Evolutionary conservation across 2,797 vertebrate genomes (phyloP).

Genomic region (Thunnus albacares): DNA sequence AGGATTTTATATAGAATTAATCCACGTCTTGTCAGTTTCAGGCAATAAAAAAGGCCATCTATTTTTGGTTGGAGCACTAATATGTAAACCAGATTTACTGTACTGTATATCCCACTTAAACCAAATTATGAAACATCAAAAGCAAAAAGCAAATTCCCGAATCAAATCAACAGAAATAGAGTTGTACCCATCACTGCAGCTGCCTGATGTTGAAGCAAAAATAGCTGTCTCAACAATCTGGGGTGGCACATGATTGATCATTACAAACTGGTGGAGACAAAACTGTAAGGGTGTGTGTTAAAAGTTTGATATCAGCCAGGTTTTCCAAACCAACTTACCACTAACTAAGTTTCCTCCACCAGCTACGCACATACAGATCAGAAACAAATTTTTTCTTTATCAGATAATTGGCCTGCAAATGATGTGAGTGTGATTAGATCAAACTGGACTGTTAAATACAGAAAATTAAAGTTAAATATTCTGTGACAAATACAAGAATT

Average conservation of each 20-base stretch:
- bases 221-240: conserved; percentile 3
- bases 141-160: conserved; percentile 31
- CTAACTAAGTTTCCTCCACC: not conserved
- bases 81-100: conserved; percentile 44
- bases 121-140: conserved; percentile 50
- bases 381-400: not conserved
- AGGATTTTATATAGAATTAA: conserved; percentile 33
- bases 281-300: not conserved
- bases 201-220: conserved; percentile 11
- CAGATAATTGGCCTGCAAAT: not conserved
- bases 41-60: conserved; percentile 35
- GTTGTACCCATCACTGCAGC: conserved; percentile 4
- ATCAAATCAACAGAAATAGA: conserved; percentile 56
- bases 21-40: conserved; percentile 31
- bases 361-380: not conserved
- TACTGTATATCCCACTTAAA: conserved; percentile 27
- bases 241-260: conserved; percentile 27
- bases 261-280: conserved; percentile 8
- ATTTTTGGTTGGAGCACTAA: conserved; percentile 37
- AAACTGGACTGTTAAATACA: not conserved
- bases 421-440: not conserved
- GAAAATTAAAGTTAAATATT: not conserved
- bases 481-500: not conserved
- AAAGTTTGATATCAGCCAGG: not conserved
- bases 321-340: not conserved